phyloP scores from a whole-genome alignment of 2,113 vertebrate genomes.

The Perognathus longimembris region DNA sequence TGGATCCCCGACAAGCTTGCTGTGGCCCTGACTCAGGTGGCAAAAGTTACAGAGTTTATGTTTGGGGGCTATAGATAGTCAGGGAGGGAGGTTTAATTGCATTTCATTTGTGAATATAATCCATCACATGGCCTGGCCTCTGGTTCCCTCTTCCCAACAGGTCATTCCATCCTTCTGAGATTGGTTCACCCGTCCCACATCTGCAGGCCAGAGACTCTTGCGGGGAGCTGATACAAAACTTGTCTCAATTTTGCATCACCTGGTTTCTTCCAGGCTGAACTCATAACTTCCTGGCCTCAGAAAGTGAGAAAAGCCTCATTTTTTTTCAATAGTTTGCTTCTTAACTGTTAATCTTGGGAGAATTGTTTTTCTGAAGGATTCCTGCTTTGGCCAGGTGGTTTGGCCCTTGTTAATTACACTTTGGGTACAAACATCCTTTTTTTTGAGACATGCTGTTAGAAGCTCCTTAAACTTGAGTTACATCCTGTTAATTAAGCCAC shows the following conservation, averaged over 20 bases:
- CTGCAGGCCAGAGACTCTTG: not conserved
- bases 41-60: not conserved
- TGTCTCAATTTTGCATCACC: not conserved
- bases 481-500: too few relatives aligned
- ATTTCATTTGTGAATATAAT: conserved; percentile 32
- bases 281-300: not conserved
- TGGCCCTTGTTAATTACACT: too few relatives aligned
- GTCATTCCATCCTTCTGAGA: not conserved
- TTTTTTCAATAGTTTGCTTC: too few relatives aligned
- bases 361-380: too few relatives aligned
- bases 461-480: too few relatives aligned
- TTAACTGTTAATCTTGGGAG: too few relatives aligned
- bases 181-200: not conserved
- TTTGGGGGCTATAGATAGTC: not conserved
- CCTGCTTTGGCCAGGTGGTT: too few relatives aligned
- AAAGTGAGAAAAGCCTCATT: too few relatives aligned
- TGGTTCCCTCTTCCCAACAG: not conserved
- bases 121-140: not conserved
- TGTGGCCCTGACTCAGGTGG: conserved; percentile 2
- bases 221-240: not conserved
- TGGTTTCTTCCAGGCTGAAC: not conserved
- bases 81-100: conserved; percentile 52
- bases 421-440: too few relatives aligned
- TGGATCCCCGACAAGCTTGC: conserved; percentile 19
- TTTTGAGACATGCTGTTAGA: too few relatives aligned